Evolutionary conservation across 2,888 invertebrate species (phyloP).

Genomic region (Schrankia costaestrigalis): DNA sequence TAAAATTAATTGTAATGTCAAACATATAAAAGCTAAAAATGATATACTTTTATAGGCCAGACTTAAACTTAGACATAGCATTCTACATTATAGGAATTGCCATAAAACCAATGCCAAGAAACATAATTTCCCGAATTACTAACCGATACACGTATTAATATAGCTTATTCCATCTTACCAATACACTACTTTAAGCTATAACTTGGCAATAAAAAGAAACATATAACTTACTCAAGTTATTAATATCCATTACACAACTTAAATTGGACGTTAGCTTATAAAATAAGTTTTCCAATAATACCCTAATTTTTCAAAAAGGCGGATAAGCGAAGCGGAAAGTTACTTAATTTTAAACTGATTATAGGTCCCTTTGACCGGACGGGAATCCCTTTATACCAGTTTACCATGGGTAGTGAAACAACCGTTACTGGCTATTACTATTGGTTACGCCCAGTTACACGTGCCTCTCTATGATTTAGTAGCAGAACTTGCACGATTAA

Average conservation of each 20-base stretch:
- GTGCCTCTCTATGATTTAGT: conserved; percentile 41
- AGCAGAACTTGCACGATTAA: conserved; percentile 46
- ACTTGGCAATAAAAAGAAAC: too few relatives aligned
- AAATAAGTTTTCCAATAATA: conserved; percentile 1
- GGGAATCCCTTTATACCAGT: conserved; percentile 14
- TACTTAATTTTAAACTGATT: conserved; percentile 38
- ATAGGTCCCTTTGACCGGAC: conserved; percentile 28
- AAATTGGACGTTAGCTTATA: not conserved
- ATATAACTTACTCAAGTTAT: conserved; percentile 3
- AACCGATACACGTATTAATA: too few relatives aligned
- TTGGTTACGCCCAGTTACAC: conserved; percentile 34
- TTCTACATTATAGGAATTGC: too few relatives aligned
- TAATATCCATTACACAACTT: conserved; percentile 4
- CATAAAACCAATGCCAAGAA: too few relatives aligned
- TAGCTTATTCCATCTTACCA: too few relatives aligned
- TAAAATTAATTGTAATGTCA: too few relatives aligned
- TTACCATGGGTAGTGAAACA: conserved; percentile 3
- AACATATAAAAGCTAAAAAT: too few relatives aligned
- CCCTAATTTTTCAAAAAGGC: conserved; percentile 11
- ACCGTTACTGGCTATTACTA: conserved; percentile 18
- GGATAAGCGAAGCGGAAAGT: conserved; percentile 18
- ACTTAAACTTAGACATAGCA: too few relatives aligned
- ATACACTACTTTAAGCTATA: too few relatives aligned
- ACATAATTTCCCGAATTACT: too few relatives aligned
- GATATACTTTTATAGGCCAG: too few relatives aligned